Base-by-base conservation (phyloP, 2,113 vertebrate genomes). In the Peromyscus polionotus region DNA sequence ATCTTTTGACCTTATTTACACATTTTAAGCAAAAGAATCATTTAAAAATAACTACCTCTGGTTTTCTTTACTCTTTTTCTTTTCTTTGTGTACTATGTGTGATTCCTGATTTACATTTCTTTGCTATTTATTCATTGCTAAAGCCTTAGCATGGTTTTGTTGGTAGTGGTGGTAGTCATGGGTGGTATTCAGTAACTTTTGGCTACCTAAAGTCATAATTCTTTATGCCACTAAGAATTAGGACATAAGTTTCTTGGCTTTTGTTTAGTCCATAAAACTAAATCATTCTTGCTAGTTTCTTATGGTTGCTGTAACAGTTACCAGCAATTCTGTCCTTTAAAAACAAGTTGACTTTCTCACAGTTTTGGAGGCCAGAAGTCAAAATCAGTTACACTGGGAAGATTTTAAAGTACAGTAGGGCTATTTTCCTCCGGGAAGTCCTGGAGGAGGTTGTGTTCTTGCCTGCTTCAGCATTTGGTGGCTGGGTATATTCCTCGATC, bases 1-100 rank as follows among this genome's bases (percentile, higher is more conserved):
- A 20, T 0, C 10, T 65, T 72, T n/a, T 84, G 12, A 80, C 26
- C 68, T 65, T 85, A 51, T 73, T 95, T 26, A 51, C 28, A 48
- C 83, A 86, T 86, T 73, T 85, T 67, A 88, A 95, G 54, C 45
- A 95, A 96, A 92, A 94, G 79, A 91, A 73, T 67, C 72, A 81
- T 79, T 89, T 89, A 33, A 57, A 93, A 88, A 76, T 83, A 96
- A 80, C 61, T 81, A 73, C 22, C 36, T 90, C 16, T 88, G 54
- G 59, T 84, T 95, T 95, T 72, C 83, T 92, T 59, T 4, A n/a
- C 85, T 95, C 24, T 14, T 88, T 95, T 83, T 28, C 39, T 54
- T 77, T 28, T 31, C 51, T 79, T 51, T 79, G 14, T 79, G 28
- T 79, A 45, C 45, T 79, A 31, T 1, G 1, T 51, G 45, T 90